Evolutionary conservation across 2,113 vertebrate genomes (phyloP).

Genomic region (Sitta europaea): DNA sequence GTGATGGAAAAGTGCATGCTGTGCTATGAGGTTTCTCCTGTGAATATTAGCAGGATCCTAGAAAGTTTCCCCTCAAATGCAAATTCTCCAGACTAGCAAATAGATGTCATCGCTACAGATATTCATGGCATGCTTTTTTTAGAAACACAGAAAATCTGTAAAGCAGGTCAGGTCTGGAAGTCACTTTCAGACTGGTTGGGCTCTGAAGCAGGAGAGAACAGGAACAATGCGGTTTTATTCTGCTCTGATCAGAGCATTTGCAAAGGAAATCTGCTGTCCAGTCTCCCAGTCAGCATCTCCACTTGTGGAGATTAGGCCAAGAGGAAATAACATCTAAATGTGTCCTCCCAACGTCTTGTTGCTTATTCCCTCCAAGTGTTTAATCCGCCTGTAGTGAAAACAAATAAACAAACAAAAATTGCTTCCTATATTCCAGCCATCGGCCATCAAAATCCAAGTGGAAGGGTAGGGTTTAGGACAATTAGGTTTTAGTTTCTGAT

Average conservation of each 20-base stretch:
- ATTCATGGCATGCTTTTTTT: not conserved
- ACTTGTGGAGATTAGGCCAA: not conserved
- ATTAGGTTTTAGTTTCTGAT: not conserved
- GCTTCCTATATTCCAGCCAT: not conserved
- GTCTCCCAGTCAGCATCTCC: not conserved
- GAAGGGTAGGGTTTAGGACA: not conserved
- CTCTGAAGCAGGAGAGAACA: not conserved
- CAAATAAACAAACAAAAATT: conserved; percentile 35
- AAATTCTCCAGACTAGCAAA: not conserved
- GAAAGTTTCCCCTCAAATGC: not conserved
- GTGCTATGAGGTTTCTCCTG: not conserved
- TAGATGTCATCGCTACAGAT: not conserved
- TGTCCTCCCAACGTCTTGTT: not conserved
- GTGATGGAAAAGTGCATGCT: not conserved
- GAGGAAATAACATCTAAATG: not conserved
- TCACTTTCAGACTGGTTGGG: not conserved
- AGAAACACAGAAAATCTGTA: not conserved
- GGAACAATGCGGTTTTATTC: not conserved
- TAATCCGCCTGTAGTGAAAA: not conserved
- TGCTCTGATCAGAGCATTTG: not conserved
- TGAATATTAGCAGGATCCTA: not conserved
- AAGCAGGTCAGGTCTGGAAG: not conserved
- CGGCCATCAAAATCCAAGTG: not conserved
- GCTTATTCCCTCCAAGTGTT: not conserved
- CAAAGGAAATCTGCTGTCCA: not conserved